phyloP scores from a whole-genome alignment of 2,888 invertebrate species.

The Tinea semifulvella region DNA sequence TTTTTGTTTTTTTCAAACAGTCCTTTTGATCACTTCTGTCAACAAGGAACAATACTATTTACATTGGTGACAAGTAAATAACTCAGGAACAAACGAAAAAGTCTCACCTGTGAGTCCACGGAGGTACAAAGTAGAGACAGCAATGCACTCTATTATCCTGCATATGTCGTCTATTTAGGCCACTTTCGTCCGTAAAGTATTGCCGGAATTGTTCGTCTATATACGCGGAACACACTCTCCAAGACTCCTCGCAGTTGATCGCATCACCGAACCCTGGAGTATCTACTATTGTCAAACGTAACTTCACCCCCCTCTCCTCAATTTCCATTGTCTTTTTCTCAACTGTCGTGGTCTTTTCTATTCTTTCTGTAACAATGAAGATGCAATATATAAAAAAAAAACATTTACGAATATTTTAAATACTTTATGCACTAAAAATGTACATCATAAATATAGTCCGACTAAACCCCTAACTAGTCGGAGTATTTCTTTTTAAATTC shows the following conservation, averaged over 20 bases:
- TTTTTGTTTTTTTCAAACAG: too few relatives aligned
- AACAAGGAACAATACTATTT: too few relatives aligned
- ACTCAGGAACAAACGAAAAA: too few relatives aligned
- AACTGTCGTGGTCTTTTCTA: slow-evolving; percentile 76
- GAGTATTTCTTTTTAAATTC: too few relatives aligned
- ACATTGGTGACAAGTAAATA: too few relatives aligned
- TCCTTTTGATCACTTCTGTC: too few relatives aligned
- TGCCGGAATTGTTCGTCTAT: slow-evolving; percentile 90
- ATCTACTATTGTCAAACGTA: slow-evolving; percentile 91
- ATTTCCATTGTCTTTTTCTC: slow-evolving; percentile 92
- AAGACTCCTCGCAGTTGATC: slow-evolving; percentile 92
- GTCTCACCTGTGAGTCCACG: slow-evolving; percentile 91
- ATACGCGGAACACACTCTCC: slow-evolving; percentile 90
- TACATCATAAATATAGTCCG: too few relatives aligned
- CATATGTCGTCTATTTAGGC: slow-evolving; percentile 92
- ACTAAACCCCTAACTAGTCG: too few relatives aligned
- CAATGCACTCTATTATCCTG: slow-evolving; percentile 97
- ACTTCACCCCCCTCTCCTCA: slow-evolving; percentile 91
- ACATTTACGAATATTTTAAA: too few relatives aligned
- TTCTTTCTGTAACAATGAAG: slow-evolving; percentile 67
- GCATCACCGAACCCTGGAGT: slow-evolving; percentile 97
- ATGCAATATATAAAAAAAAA: too few relatives aligned
- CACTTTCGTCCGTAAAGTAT: slow-evolving; percentile 92
- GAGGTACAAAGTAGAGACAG: slow-evolving; percentile 94
- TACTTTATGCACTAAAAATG: too few relatives aligned